A percentile compares a stretch with the other conserved stretches of the same genome.
These are phyloP conservation scores for Etheostoma nigrum DNA, from an alignment of 2,797 vertebrate genomes.

Conservation along the genomic window DNA sequence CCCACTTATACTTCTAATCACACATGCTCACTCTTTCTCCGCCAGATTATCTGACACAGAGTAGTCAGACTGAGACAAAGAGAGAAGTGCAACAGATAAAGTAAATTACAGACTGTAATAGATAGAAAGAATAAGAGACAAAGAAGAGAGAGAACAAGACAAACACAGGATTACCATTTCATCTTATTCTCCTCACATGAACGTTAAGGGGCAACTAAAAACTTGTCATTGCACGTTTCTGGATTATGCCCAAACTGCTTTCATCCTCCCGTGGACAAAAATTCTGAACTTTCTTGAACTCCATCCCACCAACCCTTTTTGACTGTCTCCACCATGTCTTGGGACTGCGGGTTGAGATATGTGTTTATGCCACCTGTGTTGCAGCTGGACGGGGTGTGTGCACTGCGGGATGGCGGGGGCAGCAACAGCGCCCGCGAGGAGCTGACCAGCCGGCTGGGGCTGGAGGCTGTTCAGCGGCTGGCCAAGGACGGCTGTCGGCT, in stretches of 20 bases:
- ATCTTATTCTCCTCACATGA: conserved; percentile 53
- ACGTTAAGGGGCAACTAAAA: conserved; percentile 24
- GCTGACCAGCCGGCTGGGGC: conserved; percentile 85
- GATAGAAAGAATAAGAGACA: conserved; percentile 48
- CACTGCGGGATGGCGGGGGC: conserved; percentile 81
- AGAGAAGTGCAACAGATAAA: conserved; percentile 62
- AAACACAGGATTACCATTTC: conserved; percentile 49
- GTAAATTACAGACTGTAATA: conserved; percentile 55
- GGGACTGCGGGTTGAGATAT: conserved; percentile 96
- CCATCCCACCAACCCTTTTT: background rate
- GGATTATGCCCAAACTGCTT: conserved; percentile 44
- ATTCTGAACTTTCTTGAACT: conserved; percentile 30
- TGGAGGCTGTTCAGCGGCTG: conserved; percentile 94
- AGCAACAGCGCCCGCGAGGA: conserved; percentile 85
- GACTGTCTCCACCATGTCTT: conserved; percentile 87
- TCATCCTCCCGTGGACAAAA: conserved; percentile 15
- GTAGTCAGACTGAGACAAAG: conserved; percentile 64
- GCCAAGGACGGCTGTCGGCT: conserved; percentile 93
- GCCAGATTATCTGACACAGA: conserved; percentile 68
- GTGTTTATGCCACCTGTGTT: conserved; percentile 94
- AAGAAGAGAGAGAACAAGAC: conserved; percentile 35
- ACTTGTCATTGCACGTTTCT: conserved; percentile 38
- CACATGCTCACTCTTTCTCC: conserved; percentile 68
- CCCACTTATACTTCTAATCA: conserved; percentile 76
- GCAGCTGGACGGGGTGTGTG: conserved; percentile 92